Conservation (phyloP, 2,888 invertebrate species). For the Leptinotarsa peninsularis region DNA sequence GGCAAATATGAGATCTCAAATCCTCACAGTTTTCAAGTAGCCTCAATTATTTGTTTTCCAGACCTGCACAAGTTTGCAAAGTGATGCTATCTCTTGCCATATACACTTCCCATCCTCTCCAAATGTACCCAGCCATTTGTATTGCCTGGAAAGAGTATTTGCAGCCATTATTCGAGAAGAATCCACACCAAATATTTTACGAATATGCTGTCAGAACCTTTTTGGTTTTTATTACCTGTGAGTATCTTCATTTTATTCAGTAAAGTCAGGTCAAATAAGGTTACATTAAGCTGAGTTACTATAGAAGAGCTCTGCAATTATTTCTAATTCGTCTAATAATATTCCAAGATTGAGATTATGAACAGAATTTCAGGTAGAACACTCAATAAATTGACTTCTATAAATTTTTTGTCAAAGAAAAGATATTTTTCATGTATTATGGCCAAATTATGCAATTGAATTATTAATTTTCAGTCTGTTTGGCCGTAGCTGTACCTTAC, state of each 20-base stretch:
- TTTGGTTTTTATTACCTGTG: slow-evolving; percentile 87
- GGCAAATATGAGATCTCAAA: too few species aligned
- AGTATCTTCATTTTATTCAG: slow-evolving; percentile 65
- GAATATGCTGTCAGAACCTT: slow-evolving; percentile 84
- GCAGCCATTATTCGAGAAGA: slow-evolving; percentile 71
- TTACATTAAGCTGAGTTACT: too few species aligned
- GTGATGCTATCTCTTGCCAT: slow-evolving; percentile 83
- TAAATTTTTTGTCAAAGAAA: too few species aligned
- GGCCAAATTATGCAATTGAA: too few species aligned
- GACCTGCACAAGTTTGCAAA: slow-evolving; percentile 79
- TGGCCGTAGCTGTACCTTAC: slow-evolving; percentile 88
- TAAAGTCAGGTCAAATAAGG: too few species aligned
- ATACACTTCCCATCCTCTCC: slow-evolving; percentile 91
- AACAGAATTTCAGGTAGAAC: too few species aligned
- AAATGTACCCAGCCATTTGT: slow-evolving; percentile 95
- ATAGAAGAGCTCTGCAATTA: too few species aligned
- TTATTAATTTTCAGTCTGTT: slow-evolving; percentile 73
- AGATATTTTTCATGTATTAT: too few species aligned
- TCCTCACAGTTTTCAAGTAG: slow-evolving; percentile 65
- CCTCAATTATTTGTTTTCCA: slow-evolving; percentile 57
- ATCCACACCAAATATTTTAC: slow-evolving; percentile 73
- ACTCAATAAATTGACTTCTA: too few species aligned
- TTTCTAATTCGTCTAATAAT: too few species aligned
- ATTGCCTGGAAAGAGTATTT: slow-evolving; percentile 90
- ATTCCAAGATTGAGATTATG: too few species aligned